Evolutionary conservation across 2,888 invertebrate genomes (phyloP), one percentile per base, ranked within the genome.

Genomic region (Chymomyza caudatula): DNA sequence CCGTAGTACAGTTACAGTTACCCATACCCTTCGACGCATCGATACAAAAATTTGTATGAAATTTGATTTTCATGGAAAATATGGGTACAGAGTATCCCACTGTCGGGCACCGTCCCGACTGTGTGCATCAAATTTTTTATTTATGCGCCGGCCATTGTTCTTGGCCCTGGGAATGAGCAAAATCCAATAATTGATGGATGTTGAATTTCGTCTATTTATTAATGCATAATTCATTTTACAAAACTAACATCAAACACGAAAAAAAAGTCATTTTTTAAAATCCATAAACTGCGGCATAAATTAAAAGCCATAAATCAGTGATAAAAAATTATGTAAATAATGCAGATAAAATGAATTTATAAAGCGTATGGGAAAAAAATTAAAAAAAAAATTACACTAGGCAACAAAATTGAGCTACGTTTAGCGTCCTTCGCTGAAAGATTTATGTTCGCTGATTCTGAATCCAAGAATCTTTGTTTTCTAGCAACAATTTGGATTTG

Each of bases 181-280:
- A 37, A 37, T 8, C 29, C 29, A 37, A 37, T 37, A 37, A 37
- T 37, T 37, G 29, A 37, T 37, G 29, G 29, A 37, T 37, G 29
- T 37, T 1, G 11, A 37, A 11, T 11, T 37, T 11, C 11, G 29
- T 37, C 29, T 37, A 37, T 37, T 37, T 37, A 37, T 22, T 13
- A 52, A 52, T 52, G 29, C 29, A 37, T 22, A 52, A 20, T 52
- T 52, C 52, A 54, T 54, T 22, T 54, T 29, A 52, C 22, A 22
- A 23, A 22, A 17, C 4, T 20, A 19, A 52, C 11, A 52, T 17
- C 2, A 29, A 29, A 4, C 3, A 53, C 3, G 13, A 54, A 54
- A 54, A 25, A 54, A 13, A 29, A 54, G 29, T 25, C 13, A 29
- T 29, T 29, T 15, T 22, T 25, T 23, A 8, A 52, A 52, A 22